These are phyloP conservation scores for Sturmia bella DNA, from an alignment of 2,888 invertebrate species.

Conservation along the genomic window DNA sequence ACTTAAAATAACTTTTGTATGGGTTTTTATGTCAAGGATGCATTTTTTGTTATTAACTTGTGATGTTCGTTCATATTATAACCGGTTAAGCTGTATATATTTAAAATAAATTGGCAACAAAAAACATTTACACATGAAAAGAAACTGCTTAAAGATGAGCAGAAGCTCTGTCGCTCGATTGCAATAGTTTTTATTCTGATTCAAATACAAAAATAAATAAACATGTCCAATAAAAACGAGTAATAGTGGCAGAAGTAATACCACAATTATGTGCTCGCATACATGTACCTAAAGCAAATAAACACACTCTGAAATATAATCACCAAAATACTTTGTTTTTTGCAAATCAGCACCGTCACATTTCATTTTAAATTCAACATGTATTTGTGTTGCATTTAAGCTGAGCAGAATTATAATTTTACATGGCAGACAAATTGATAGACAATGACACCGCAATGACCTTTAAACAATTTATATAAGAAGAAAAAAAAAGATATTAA, in stretches of 20 bases:
- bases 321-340: not conserved
- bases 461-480: slow-evolving; percentile 54
- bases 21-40: slow-evolving; percentile 81
- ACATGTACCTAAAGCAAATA: not conserved
- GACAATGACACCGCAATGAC: slow-evolving; percentile 65
- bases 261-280: not conserved
- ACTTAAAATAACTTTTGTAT: slow-evolving; percentile 61
- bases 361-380: slow-evolving; percentile 29
- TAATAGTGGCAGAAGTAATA: not conserved
- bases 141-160: slow-evolving; percentile 20
- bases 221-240: slow-evolving; percentile 5
- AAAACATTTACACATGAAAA: slow-evolving; percentile 15
- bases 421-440: slow-evolving; percentile 66
- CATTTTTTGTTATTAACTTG: slow-evolving; percentile 59
- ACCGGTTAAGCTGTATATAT: slow-evolving; percentile 76
- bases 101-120: slow-evolving; percentile 60
- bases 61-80: slow-evolving; percentile 69
- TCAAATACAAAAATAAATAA: slow-evolving; percentile 19
- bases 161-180: slow-evolving; percentile 59
- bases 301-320: not conserved
- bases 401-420: slow-evolving; percentile 67
- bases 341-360: slow-evolving; percentile 8
- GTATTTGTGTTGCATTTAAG: slow-evolving; percentile 18
- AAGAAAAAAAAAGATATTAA: slow-evolving; percentile 11
- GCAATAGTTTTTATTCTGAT: slow-evolving; percentile 51